Percentiles rank a stretch among this genome's conserved stretches.
These are phyloP conservation scores for Corythaixoides concolor DNA, from an alignment of 2,113 vertebrate species.

Conservation along the genomic window DNA sequence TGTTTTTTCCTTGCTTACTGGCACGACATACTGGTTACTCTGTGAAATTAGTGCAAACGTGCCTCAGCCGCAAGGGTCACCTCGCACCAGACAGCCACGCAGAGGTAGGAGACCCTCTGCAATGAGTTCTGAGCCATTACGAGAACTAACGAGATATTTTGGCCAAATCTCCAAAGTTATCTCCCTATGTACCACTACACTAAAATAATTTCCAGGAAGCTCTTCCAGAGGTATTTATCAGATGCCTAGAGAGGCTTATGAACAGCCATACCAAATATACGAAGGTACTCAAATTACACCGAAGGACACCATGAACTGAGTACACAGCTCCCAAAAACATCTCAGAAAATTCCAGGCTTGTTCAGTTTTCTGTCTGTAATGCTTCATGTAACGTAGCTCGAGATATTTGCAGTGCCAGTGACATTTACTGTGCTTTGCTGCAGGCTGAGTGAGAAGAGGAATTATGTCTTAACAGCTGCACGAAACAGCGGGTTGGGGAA, in stretches of 20 bases:
- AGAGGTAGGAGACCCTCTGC: not conserved
- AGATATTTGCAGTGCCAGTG: not conserved
- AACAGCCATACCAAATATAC: not conserved
- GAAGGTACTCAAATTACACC: not conserved
- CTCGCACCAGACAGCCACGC: rapidly evolving
- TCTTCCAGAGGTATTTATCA: not conserved
- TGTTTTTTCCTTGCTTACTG: not conserved
- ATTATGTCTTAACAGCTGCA: not conserved
- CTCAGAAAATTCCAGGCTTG: not conserved
- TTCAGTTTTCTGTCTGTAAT: not conserved
- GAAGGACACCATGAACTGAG: not conserved
- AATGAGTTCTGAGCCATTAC: not conserved
- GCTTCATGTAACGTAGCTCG: rapidly evolving
- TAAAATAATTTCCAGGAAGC: not conserved
- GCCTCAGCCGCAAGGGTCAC: too few relatives aligned
- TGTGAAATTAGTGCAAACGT: not conserved
- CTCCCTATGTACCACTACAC: not conserved
- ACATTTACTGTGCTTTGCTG: not conserved
- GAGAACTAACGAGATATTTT: not conserved
- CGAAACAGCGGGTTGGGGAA: not conserved
- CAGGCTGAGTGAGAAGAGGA: not conserved
- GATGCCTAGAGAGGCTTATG: not conserved
- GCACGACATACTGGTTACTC: too few relatives aligned
- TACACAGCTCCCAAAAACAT: not conserved
- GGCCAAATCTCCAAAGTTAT: not conserved